phyloP scores from a whole-genome alignment of 2,888 invertebrate genomes.

The Cremastinae sp. region DNA sequence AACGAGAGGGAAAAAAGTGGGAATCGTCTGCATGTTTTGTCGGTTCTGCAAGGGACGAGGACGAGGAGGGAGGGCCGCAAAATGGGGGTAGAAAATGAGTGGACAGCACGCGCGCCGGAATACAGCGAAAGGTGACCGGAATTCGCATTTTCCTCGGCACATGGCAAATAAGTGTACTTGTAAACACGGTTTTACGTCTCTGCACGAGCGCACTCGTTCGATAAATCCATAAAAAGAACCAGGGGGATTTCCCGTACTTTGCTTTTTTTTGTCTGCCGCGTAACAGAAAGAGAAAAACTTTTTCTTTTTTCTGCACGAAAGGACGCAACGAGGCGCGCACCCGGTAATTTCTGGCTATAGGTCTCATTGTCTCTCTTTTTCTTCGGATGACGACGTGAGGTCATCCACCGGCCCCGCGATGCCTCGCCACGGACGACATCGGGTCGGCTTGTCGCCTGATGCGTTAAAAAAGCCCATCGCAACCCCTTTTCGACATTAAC shows the following conservation, averaged over 20 bases:
- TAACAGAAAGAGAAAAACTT: slow-evolving; percentile 13
- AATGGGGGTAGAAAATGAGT: slow-evolving; percentile 44
- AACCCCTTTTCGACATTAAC: background rate
- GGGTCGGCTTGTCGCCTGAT: background rate
- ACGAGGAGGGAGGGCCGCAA: too few species aligned
- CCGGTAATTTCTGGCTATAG: background rate
- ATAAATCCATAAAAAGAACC: slow-evolving; percentile 56
- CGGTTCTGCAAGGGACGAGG: too few species aligned
- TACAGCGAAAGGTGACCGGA: slow-evolving; percentile 58
- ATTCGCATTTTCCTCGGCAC: slow-evolving; percentile 52
- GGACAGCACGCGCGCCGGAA: slow-evolving; percentile 33
- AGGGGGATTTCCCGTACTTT: slow-evolving; percentile 20
- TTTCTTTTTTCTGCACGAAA: slow-evolving; percentile 3
- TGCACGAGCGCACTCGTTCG: slow-evolving; percentile 53
- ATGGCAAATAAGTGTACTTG: slow-evolving; percentile 29
- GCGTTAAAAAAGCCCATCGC: background rate
- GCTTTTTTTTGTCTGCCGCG: slow-evolving; percentile 22
- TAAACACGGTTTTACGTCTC: slow-evolving; percentile 15
- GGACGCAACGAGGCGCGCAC: background rate
- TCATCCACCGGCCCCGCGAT: slow-evolving; percentile 19
- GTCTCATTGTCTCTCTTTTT: background rate
- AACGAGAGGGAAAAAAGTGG: too few species aligned
- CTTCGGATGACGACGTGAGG: slow-evolving; percentile 8
- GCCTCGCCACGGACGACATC: background rate
- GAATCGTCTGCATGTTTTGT: too few species aligned